These are phyloP conservation scores for Pygocentrus nattereri DNA, from an alignment of 2,797 vertebrate genomes.

Conservation along the genomic window DNA sequence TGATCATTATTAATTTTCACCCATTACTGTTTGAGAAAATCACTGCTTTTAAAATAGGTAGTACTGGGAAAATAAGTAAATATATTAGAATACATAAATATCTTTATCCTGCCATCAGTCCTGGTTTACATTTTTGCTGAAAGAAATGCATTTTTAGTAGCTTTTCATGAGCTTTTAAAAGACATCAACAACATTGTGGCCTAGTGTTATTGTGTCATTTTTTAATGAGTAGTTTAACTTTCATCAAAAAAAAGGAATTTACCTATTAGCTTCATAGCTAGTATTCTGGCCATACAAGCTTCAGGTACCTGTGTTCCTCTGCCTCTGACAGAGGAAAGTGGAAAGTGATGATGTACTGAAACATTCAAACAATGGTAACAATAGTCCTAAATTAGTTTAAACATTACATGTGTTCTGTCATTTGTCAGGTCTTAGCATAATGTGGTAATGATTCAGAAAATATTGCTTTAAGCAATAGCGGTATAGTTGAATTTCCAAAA, in stretches of 20 bases:
- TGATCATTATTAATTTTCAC: neutral
- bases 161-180: no score
- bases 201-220: neutral
- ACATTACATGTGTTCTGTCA: neutral
- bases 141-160: neutral
- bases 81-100: slow-evolving; percentile 5
- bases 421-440: neutral
- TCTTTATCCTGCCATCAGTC: neutral
- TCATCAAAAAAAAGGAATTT: neutral
- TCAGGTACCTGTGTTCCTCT: neutral
- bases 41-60: slow-evolving; percentile 10
- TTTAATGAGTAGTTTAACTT: neutral
- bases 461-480: neutral
- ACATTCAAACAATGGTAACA: neutral
- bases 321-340: neutral
- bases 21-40: neutral
- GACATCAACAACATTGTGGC: neutral
- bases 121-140: neutral
- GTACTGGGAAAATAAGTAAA: neutral
- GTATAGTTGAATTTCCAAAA: neutral
- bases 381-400: neutral
- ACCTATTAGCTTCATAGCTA: neutral
- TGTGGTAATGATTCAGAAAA: neutral
- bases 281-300: neutral
- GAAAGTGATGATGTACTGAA: neutral